These are phyloP conservation scores for Aselliscus stoliczkanus DNA, from an alignment of 2,797 vertebrate genomes.

Conservation along the genomic window DNA sequence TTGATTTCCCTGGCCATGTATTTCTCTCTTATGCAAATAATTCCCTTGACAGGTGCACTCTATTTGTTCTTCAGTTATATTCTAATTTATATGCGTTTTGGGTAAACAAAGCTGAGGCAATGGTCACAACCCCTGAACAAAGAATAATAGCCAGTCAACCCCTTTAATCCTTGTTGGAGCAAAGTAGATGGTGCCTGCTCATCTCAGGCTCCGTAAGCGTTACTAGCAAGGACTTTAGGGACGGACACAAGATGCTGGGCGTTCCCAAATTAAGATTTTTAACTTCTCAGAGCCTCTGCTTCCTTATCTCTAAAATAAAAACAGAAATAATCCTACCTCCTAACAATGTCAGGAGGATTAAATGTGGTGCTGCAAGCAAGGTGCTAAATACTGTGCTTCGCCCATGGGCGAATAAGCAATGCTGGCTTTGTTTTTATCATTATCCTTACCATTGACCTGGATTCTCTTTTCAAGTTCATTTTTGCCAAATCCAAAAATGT, in stretches of 20 bases:
- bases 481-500: background rate
- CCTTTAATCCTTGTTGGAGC: background rate
- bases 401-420: background rate
- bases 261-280: background rate
- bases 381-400: background rate
- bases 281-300: background rate
- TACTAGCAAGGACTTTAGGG: background rate
- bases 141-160: background rate
- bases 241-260: background rate
- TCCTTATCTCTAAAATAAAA: background rate
- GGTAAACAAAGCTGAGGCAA: slow-evolving; percentile 14
- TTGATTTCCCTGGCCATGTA: background rate
- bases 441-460: background rate
- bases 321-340: background rate
- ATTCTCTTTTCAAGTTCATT: background rate
- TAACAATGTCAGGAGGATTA: background rate
- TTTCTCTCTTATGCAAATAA: background rate
- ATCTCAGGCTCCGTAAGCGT: background rate
- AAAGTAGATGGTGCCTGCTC: background rate
- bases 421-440: background rate
- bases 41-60: background rate
- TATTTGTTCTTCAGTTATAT: background rate
- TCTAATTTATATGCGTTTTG: slow-evolving; percentile 20
- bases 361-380: background rate
- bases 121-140: background rate